Evolutionary conservation across 2,113 vertebrate genomes (phyloP).

Genomic region (Neogale vison): DNA sequence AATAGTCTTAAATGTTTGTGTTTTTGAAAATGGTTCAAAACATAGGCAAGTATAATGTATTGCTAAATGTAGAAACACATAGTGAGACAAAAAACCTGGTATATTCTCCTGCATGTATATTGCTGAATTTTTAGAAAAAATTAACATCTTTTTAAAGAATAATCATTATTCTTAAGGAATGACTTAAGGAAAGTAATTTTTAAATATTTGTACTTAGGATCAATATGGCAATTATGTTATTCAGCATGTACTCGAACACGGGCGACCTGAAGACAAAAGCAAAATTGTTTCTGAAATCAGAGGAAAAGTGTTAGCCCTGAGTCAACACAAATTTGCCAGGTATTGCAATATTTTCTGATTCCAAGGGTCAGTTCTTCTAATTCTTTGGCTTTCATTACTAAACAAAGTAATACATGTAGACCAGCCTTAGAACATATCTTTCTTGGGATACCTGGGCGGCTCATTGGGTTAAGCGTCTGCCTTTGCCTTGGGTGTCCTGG

Average conservation of each 20-base stretch:
- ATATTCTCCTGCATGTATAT: background rate
- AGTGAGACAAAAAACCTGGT: background rate
- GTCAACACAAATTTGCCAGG: slow-evolving; percentile 99
- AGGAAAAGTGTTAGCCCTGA: slow-evolving; percentile 96
- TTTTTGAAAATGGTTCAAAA: background rate
- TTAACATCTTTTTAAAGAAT: slow-evolving; percentile 17
- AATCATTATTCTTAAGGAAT: background rate
- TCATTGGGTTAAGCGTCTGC: background rate
- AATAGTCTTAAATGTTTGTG: background rate
- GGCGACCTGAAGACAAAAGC: slow-evolving; percentile 97
- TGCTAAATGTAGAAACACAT: background rate
- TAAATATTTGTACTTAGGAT: slow-evolving; percentile 88
- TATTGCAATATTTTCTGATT: slow-evolving; percentile 76
- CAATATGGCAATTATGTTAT: slow-evolving; percentile 99
- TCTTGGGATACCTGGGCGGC: background rate
- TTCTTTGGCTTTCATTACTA: background rate
- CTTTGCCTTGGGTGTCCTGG: background rate
- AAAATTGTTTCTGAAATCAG: slow-evolving; percentile 98
- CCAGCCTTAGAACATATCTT: background rate
- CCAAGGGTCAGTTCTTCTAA: background rate
- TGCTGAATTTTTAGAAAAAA: background rate
- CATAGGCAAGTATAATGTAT: background rate
- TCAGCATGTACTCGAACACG: slow-evolving; percentile 98
- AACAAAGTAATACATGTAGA: background rate
- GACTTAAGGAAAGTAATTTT: slow-evolving; percentile 39